phyloP scores from a whole-genome alignment of 2,888 invertebrate genomes.

The Eilema griseolum region DNA sequence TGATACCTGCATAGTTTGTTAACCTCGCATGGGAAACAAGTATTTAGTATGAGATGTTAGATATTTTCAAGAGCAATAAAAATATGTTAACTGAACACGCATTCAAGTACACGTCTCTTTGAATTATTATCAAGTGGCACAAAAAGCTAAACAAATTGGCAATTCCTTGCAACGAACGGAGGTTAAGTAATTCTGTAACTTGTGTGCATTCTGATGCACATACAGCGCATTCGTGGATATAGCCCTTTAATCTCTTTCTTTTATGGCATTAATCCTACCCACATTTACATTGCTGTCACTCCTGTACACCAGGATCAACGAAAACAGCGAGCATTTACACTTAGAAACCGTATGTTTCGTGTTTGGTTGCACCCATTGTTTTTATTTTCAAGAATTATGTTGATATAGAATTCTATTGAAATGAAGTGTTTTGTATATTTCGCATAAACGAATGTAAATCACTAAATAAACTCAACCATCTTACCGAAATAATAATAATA shows the following conservation, averaged over 20 bases:
- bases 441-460: too few species aligned
- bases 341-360: too few species aligned
- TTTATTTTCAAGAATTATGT: too few species aligned
- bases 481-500: background rate
- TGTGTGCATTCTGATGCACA: conserved; percentile 64
- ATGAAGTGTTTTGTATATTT: too few species aligned
- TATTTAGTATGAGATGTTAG: background rate
- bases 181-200: conserved; percentile 62
- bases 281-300: background rate
- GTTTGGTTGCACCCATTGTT: too few species aligned
- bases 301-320: background rate
- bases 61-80: conserved; percentile 2
- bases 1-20: conserved; percentile 10
- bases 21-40: conserved; percentile 5
- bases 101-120: conserved; percentile 33
- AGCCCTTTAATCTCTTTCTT: background rate
- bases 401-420: too few species aligned
- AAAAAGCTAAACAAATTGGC: conserved; percentile 37
- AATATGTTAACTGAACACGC: background rate
- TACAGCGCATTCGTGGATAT: background rate
- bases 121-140: conserved; percentile 29
- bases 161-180: conserved; percentile 56
- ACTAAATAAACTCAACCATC: too few species aligned
- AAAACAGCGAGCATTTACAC: too few species aligned
- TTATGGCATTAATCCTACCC: background rate